These are phyloP conservation scores for Xenops minutus DNA, from an alignment of 2,797 vertebrate genomes.

Conservation along the genomic window DNA sequence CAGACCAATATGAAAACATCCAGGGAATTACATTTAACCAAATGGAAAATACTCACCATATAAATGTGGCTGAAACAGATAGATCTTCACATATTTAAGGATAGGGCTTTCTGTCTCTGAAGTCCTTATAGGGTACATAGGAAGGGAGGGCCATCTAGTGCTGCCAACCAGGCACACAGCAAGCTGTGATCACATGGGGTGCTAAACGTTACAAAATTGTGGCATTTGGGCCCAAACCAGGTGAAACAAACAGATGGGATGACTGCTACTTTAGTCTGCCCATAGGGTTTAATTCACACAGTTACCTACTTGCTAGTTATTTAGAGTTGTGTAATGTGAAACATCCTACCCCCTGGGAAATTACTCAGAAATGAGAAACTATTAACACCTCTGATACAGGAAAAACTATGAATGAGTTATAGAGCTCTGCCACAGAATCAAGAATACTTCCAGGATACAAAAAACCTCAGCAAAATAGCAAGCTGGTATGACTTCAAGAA, in stretches of 20 bases:
- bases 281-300: neutral
- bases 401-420: neutral
- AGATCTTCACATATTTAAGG: neutral
- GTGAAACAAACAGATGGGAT: neutral
- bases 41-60: neutral
- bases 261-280: neutral
- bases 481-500: neutral
- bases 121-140: neutral
- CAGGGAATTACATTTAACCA: neutral
- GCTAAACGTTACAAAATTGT: neutral
- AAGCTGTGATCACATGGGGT: neutral
- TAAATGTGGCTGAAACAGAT: neutral
- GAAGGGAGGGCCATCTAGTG: accelerated
- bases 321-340: neutral
- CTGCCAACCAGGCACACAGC: neutral
- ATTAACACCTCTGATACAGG: neutral
- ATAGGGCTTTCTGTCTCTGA: neutral
- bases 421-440: neutral
- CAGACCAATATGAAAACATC: neutral
- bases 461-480: neutral
- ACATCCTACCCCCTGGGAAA: neutral
- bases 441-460: neutral
- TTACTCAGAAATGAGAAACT: neutral
- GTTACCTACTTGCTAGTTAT: neutral
- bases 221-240: neutral